phyloP scores from a whole-genome alignment of 2,888 invertebrate species.

The Zhengitettix transpicula region DNA sequence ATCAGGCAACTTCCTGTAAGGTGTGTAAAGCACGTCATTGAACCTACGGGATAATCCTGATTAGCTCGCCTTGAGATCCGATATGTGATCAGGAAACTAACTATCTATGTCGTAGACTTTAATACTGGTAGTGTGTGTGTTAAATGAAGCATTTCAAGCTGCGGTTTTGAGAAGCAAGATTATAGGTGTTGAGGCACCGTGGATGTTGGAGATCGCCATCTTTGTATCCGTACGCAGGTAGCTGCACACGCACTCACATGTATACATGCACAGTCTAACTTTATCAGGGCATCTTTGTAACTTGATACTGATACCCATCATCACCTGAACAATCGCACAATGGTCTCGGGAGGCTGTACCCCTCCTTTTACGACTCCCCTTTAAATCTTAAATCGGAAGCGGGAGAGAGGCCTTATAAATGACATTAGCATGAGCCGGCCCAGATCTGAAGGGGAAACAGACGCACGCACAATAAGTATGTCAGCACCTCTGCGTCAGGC shows the following conservation, averaged over 20 bases:
- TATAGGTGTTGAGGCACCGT: too few species aligned
- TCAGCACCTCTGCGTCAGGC: constrained; percentile 1
- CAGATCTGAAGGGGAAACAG: not conserved
- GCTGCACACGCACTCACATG: not conserved
- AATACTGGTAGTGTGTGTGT: too few species aligned
- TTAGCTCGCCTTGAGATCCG: too few species aligned
- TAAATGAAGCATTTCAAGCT: too few species aligned
- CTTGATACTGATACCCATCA: constrained; percentile 11
- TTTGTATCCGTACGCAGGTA: not conserved
- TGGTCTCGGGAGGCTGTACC: not conserved
- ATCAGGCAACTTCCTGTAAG: too few species aligned
- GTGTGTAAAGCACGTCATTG: too few species aligned
- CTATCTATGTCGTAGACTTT: too few species aligned
- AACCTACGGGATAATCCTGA: too few species aligned
- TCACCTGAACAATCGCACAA: constrained; percentile 9
- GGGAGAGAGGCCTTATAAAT: constrained; percentile 8
- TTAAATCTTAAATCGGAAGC: constrained; percentile 4
- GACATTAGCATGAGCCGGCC: constrained; percentile 8
- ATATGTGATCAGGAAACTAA: too few species aligned
- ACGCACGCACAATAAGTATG: constrained; percentile 9
- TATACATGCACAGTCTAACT: constrained; percentile 1
- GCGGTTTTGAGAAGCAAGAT: too few species aligned
- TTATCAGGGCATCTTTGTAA: constrained; percentile 10
- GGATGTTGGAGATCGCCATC: too few species aligned
- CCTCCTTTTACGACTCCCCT: constrained; percentile 1